These are phyloP conservation scores for Nymphalis io DNA, from an alignment of 1,140 invertebrate genomes.

Conservation along the genomic window DNA sequence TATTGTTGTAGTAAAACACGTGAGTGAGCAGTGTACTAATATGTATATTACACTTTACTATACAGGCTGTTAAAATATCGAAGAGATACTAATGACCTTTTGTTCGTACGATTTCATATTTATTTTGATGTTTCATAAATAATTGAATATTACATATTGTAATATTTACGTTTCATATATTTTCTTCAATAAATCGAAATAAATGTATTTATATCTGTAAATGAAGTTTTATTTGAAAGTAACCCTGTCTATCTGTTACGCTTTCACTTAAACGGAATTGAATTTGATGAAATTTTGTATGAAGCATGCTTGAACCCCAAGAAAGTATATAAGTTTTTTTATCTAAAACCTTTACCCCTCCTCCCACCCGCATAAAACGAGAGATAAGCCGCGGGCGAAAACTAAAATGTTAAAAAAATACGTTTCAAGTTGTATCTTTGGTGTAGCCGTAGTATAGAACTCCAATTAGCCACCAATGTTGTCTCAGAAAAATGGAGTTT, in stretches of 20 bases:
- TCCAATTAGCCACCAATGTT: no score
- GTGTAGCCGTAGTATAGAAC: no score
- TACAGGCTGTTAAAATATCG: conserved; percentile 4
- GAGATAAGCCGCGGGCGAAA: no score
- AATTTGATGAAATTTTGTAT: no score
- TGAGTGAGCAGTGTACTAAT: background rate
- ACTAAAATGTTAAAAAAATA: no score
- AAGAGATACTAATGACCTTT: background rate
- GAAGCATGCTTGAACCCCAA: no score
- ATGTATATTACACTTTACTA: background rate
- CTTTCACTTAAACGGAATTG: no score
- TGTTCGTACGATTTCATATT: background rate
- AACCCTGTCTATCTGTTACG: no score
- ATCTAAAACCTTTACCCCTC: no score
- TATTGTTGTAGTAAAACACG: background rate
- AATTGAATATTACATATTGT: background rate
- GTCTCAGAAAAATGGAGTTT: no score
- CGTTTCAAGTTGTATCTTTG: no score
- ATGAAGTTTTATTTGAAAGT: conserved; percentile 3
- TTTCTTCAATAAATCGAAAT: conserved; percentile 8
- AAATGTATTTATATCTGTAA: conserved; percentile 9
- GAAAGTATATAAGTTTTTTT: background rate
- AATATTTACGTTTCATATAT: background rate
- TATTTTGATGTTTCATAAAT: background rate
- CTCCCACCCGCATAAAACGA: no score